A percentile compares a stretch with the other conserved stretches of the same genome.
Evolutionary conservation across 2,113 vertebrate genomes (phyloP).

Genomic region (Athene noctua): DNA sequence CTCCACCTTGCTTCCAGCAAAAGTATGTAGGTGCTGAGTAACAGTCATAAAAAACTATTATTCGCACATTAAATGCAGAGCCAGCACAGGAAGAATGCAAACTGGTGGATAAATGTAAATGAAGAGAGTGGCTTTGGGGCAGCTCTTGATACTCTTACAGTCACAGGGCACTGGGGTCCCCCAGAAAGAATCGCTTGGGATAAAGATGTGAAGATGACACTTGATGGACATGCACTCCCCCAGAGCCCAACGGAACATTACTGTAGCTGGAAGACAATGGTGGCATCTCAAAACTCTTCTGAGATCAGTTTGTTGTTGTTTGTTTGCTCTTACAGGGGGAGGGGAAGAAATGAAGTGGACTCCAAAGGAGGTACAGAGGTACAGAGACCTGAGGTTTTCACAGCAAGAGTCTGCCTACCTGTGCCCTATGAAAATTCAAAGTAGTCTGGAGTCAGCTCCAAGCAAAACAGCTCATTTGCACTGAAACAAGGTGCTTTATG

Average conservation of each 20-base stretch:
- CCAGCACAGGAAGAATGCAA: background rate
- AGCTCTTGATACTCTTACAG: background rate
- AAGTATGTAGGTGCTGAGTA: background rate
- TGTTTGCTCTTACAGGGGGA: background rate
- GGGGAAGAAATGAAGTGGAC: background rate
- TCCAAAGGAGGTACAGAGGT: background rate
- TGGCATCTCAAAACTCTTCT: background rate
- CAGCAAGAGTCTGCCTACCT: background rate
- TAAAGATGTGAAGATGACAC: background rate
- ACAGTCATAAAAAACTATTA: background rate
- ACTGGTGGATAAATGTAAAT: background rate
- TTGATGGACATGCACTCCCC: background rate
- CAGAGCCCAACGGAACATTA: background rate
- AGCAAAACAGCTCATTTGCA: background rate
- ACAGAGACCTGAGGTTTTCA: background rate
- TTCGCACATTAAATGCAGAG: background rate
- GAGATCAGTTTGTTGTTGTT: background rate
- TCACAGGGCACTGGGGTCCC: fast-evolving
- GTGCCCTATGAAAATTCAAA: background rate
- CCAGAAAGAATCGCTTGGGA: background rate
- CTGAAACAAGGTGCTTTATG: background rate
- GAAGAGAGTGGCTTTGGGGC: background rate
- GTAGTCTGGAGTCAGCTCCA: background rate
- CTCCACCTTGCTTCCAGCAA: background rate
- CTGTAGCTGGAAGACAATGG: background rate